Base-by-base conservation (phyloP, 2,797 vertebrate genomes). In the Cynodonichthys magdalenae region DNA sequence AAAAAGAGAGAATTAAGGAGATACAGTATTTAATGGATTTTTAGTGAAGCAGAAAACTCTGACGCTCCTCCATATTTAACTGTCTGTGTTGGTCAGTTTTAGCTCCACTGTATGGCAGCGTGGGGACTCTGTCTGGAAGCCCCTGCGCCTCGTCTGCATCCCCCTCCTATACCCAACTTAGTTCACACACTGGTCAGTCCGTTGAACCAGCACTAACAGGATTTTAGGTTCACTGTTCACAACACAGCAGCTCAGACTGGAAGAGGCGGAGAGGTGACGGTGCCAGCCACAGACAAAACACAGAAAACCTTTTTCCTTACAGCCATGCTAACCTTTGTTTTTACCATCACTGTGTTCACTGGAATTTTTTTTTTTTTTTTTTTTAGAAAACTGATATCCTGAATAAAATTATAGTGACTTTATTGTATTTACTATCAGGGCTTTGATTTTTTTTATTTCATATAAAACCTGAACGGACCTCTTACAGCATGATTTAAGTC, bases 191-290 rank as follows among this genome's bases (percentile, higher is more conserved):
- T 49, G 83, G 65, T 74, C 76, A 63, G 64, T 41, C 65, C 77
- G 60, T 20, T 86, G 83, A 87, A 82, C 83, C 84, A 71, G 62
- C 63, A 74, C 88, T 91, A 89, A 90, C 60, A 50, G 87, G 88
- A 87, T 91, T 90, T 87, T 76, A 66, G 81, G 53, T 66, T 75
- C 60, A 67, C 78, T 83, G 81, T 86, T 85, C 53, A 59, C 69
- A 65, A 54, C 66, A 61, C 66, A 75, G 54, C 61, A 60, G 63
- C 36, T 39, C 66, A 71, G 36, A 74, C 59, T 59, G 57, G 0
- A 3, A 41, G 45, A 59, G 66, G 46, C 48, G 48, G 50, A 41
- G 54, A 17, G 29, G 55, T 64, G 59, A 53, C 71, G 52, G 63
- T 82, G 56, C 71, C 69, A 68, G 61, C 17, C 63, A 70, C 47